A percentile compares a stretch with the other conserved stretches of the same genome.
Conservation (phyloP, 2,888 invertebrate species). For the Dione juno region DNA sequence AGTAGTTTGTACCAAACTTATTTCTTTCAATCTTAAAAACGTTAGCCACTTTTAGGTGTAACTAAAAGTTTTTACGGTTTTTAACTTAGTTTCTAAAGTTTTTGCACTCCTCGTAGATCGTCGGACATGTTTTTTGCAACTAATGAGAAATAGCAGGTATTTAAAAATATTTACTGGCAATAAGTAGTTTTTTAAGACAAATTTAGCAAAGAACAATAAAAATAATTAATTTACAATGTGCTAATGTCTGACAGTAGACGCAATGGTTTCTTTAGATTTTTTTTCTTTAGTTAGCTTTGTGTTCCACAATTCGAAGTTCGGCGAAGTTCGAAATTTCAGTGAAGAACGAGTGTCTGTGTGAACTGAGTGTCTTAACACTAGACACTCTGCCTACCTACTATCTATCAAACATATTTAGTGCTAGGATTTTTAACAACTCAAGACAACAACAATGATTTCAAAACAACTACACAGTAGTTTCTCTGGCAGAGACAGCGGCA, state of each 20-base stretch:
- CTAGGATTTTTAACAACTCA: no score
- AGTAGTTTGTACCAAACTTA: neutral
- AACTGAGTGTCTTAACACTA: neutral
- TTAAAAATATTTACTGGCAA: neutral
- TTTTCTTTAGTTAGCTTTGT: no score
- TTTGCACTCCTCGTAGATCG: neutral
- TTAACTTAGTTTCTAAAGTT: neutral
- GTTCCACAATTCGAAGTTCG: no score
- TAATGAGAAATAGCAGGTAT: neutral
- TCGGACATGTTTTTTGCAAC: neutral
- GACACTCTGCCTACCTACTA: neutral
- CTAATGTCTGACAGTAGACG: no score
- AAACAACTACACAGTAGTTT: neutral
- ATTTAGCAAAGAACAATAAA: no score
- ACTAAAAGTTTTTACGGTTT: neutral
- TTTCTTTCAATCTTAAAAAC: neutral
- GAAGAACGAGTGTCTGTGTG: no score
- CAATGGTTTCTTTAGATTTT: no score
- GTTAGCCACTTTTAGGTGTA: neutral
- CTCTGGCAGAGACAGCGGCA: constrained; percentile 6
- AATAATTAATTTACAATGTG: no score
- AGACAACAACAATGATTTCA: neutral
- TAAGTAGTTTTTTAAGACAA: neutral
- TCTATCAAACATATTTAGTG: no score
- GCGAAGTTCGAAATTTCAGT: no score